Evolutionary conservation across 1,140 invertebrate genomes (phyloP), one percentile per base, ranked within the genome.

Genomic region (Olivierus martensii): DNA sequence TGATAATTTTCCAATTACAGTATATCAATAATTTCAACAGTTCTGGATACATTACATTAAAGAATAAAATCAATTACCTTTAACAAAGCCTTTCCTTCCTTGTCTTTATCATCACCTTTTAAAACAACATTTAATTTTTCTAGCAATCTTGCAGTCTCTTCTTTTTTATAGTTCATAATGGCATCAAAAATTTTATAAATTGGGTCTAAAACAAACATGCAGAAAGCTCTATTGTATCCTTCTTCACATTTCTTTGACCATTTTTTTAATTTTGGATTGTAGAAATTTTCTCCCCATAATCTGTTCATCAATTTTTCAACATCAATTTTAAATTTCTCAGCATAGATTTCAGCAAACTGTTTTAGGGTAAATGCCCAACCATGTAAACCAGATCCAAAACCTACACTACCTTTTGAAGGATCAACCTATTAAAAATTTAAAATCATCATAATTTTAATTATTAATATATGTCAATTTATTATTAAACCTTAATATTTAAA

Each of bases 331-430:
- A 99, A 99, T 73, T 98, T 99, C 63, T 88, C 86, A 35, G 91
- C 82, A 69, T 99, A 99, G 82, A 99, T 95, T 72, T 98, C 92
- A 51, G 95, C 81, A 76, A 99, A 99, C 75, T 99, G 93, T 75
- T 99, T 99, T 39, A 99, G 76, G 48, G 95, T 99, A 70, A 99
- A 99, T 49, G 96, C 96, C 96, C 96, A 99, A 50, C 95, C 94
- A 69, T 99, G 96, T 48, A 99, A 84, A 46, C 77, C 96, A 37
- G 95, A 97, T 57, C 96, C 96, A 72, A 99, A 99, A 68, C 96
- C 96, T 58, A 99, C 95, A 57, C 91, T 97, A 66, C 95, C 96
- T 73, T 91, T 64, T 15, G 63, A 54, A 28, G 63, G 63, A 49
- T 64, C 63, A 22, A 64, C 60, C 57, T 57, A 7, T 0, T n/a